These are phyloP conservation scores for Mormoops blainvillei DNA, from an alignment of 2,113 vertebrate species.

Conservation along the genomic window DNA sequence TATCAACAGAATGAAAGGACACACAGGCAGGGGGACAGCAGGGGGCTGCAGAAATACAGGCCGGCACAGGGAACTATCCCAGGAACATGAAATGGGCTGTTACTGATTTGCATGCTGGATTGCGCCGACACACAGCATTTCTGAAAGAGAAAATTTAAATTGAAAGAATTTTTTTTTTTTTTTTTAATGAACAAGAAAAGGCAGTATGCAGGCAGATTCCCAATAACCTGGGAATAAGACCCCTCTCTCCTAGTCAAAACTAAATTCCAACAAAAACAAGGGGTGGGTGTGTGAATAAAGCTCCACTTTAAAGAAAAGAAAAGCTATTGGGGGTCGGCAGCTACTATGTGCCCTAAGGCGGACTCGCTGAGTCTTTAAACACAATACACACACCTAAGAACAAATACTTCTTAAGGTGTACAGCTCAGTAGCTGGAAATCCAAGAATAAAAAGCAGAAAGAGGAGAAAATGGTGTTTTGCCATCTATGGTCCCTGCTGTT, in stretches of 20 bases:
- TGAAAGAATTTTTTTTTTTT: neutral
- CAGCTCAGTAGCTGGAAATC: neutral
- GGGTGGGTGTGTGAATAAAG: neutral
- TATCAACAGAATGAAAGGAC: slow-evolving; percentile 70
- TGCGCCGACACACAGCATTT: neutral
- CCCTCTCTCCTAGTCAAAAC: neutral
- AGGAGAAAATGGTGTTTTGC: neutral
- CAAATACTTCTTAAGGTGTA: neutral
- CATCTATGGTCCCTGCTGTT: neutral
- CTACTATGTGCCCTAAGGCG: neutral
- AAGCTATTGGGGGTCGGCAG: neutral
- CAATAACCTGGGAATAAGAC: neutral
- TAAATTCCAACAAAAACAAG: neutral
- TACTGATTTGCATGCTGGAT: slow-evolving; percentile 37
- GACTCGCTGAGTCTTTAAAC: neutral
- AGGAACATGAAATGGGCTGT: neutral
- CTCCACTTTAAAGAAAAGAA: slow-evolving; percentile 18
- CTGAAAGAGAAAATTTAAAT: neutral
- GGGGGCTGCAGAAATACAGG: slow-evolving; percentile 40
- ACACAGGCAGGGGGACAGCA: slow-evolving; percentile 63
- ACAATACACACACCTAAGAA: neutral
- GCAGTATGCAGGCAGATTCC: neutral
- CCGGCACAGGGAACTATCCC: neutral
- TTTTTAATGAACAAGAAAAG: slow-evolving; percentile 20
- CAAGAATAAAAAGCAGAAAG: neutral